phyloP scores from a whole-genome alignment of 2,113 vertebrate species.

The Coreoperca whiteheadi region DNA sequence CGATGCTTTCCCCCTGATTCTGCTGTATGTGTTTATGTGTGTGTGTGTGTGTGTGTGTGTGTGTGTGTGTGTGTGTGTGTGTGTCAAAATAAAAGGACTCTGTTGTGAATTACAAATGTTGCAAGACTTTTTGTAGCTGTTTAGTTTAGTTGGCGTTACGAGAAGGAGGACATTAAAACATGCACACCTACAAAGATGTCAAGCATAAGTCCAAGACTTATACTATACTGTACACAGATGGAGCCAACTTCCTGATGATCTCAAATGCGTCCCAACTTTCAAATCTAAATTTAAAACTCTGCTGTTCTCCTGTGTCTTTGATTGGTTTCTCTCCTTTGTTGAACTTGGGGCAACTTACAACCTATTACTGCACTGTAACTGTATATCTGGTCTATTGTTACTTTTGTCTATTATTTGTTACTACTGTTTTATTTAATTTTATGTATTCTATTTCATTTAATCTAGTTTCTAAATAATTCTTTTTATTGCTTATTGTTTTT shows the following conservation, averaged over 20 bases:
- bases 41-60: conserved; percentile 19
- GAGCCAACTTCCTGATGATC: background rate
- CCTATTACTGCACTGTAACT: background rate
- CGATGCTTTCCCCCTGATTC: conserved; percentile 52
- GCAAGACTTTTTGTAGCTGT: background rate
- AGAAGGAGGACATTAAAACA: background rate
- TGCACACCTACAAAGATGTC: background rate
- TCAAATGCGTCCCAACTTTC: background rate
- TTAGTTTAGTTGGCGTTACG: background rate
- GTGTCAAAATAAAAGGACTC: conserved; percentile 7
- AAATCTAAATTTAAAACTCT: background rate
- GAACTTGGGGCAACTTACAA: background rate
- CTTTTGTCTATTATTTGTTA: background rate
- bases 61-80: background rate
- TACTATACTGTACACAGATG: background rate
- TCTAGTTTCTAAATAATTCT: background rate
- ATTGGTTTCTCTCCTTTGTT: background rate
- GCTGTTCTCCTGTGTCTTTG: background rate
- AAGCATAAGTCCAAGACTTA: background rate
- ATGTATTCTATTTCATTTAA: background rate
- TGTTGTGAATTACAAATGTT: conserved; percentile 4
- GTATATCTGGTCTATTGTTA: background rate
- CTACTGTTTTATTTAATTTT: background rate
- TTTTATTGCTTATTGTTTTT: background rate
- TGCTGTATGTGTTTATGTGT: conserved; percentile 17